These are phyloP conservation scores for Ceratina calcarata DNA, from an alignment of 1,140 invertebrate species.

Conservation along the genomic window DNA sequence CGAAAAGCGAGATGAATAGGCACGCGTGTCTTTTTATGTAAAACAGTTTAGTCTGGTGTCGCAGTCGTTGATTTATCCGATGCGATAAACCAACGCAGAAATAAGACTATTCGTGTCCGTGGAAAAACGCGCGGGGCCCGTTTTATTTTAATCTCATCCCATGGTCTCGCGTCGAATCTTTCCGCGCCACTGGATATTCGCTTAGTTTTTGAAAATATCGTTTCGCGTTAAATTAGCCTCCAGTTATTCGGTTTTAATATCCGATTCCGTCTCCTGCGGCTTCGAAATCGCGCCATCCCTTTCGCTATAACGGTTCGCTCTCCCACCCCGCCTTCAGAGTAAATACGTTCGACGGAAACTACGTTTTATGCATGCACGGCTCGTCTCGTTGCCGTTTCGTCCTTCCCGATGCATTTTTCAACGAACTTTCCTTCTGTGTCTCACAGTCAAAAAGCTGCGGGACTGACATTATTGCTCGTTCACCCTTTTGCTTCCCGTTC, in stretches of 20 bases:
- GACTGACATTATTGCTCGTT: background rate
- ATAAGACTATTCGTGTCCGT: slow-evolving; percentile 15
- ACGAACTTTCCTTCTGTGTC: background rate
- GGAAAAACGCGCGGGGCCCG: background rate
- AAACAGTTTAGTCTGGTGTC: slow-evolving; percentile 42
- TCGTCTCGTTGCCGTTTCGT: background rate
- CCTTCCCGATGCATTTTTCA: slow-evolving; percentile 26
- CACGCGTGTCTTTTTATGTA: slow-evolving; percentile 25
- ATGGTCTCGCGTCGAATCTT: background rate
- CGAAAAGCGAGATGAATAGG: background rate
- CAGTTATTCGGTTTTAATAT: background rate
- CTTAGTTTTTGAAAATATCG: background rate
- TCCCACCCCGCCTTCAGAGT: too few species aligned
- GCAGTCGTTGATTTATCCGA: slow-evolving; percentile 32
- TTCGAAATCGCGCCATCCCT: background rate
- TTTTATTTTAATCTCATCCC: slow-evolving; percentile 37
- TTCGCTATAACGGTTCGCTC: background rate
- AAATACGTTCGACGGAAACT: background rate
- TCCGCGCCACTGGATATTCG: background rate
- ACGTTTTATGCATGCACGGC: background rate
- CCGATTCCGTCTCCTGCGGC: background rate
- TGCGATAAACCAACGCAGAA: slow-evolving; percentile 30
- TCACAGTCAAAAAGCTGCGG: slow-evolving; percentile 14
- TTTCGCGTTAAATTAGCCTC: background rate
- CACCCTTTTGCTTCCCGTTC: background rate